These are phyloP conservation scores for Amphimallon solstitiale DNA, from an alignment of 2,888 invertebrate genomes.

Conservation along the genomic window DNA sequence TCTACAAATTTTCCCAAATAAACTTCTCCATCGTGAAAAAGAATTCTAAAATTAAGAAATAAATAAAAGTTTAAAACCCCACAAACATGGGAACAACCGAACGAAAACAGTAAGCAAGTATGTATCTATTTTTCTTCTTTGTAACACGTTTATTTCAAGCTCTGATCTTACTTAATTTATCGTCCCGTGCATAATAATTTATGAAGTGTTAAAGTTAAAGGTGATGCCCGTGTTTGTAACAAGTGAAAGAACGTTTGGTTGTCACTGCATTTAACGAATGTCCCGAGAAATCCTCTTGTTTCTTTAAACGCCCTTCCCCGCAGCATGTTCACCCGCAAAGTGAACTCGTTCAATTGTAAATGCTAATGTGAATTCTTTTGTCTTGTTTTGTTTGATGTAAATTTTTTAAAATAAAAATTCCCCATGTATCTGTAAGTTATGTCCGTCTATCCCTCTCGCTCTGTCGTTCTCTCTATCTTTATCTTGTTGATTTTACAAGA, in stretches of 20 bases:
- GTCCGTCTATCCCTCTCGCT: too few species aligned
- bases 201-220: conserved; percentile 51
- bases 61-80: too few species aligned
- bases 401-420: conserved; percentile 3
- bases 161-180: conserved; percentile 46
- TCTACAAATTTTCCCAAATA: too few species aligned
- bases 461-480: too few species aligned
- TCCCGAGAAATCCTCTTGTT: conserved; percentile 44
- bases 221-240: conserved; percentile 47
- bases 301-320: conserved; percentile 37
- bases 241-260: conserved; percentile 46
- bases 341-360: conserved; percentile 42
- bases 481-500: too few species aligned
- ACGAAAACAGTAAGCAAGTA: too few species aligned
- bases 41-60: too few species aligned
- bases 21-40: too few species aligned
- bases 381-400: conserved; percentile 15
- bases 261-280: conserved; percentile 46
- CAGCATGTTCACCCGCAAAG: conserved; percentile 20
- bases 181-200: conserved; percentile 46
- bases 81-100: too few species aligned
- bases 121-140: neutral
- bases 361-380: conserved; percentile 35
- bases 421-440: neutral
- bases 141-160: conserved; percentile 24